phyloP scores from a whole-genome alignment of 2,797 vertebrate genomes.

The Xerus rutilus region DNA sequence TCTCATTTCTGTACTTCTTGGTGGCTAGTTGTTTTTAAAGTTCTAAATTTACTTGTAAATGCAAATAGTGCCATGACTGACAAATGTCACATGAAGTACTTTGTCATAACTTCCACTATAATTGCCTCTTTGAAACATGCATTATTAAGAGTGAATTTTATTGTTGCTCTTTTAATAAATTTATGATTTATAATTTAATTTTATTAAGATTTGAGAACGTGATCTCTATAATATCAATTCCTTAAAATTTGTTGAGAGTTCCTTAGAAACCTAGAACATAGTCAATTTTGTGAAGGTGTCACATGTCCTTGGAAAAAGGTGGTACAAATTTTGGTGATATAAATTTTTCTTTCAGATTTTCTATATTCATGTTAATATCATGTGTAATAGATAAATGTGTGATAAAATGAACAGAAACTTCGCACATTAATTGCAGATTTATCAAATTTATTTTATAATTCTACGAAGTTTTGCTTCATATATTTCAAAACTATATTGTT shows the following conservation, averaged over 20 bases:
- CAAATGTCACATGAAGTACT: background rate
- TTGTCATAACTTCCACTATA: background rate
- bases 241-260: background rate
- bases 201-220: background rate
- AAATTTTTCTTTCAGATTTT: background rate
- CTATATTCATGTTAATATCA: background rate
- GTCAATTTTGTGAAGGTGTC: background rate
- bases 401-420: background rate
- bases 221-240: background rate
- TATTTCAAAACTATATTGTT: background rate
- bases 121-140: background rate
- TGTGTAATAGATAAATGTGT: background rate
- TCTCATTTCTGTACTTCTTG: background rate
- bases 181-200: background rate
- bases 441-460: conserved; percentile 1
- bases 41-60: background rate
- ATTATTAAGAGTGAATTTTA: background rate
- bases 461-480: background rate
- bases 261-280: background rate
- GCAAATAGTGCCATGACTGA: background rate
- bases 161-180: background rate
- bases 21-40: background rate
- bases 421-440: background rate
- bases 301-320: background rate
- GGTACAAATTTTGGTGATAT: background rate